Evolutionary conservation across 2,888 invertebrate species (phyloP), one percentile per base, ranked within the genome.

Genomic region (Tetanocera ferruginea): DNA sequence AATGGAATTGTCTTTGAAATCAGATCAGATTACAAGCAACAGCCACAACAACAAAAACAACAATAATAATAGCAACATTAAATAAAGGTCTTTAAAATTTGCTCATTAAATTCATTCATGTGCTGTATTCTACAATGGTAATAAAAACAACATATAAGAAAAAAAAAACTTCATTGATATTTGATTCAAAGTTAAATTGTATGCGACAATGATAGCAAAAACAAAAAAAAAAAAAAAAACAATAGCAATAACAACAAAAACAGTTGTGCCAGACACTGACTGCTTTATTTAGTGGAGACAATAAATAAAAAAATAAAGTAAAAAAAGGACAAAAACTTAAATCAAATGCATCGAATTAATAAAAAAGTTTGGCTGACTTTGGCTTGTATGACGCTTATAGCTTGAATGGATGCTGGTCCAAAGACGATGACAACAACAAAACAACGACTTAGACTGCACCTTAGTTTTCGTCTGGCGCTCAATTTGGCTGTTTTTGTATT

Each of bases 381-480:
- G 62, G 25, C 62, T 73, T 49, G 23, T 3, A 31, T 64, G 64
- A 69, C 37, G 34, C 67, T 19, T 31, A 19, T 43, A 23, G 23
- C 23, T 69, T 72, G 72, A 72, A 72, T 72, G 72, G 37, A 72
- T 72, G 34, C 23, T 57, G 72, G 37, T 57, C 72, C 51, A 69
- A 69, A 69, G 28, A 34, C 70, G 55, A 31, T 23, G 57, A 60
- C 57, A 19, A 25, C 57, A 19, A 60, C 57, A 9, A n/a, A 9
- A 62, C 28, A 49, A 64, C 73, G n/a, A 43, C 28, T 28, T 49
- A 25, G 76, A 80, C 82, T 82, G 82, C 82, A 81, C 81, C 82
- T 81, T 80, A 80, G 80, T 79, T 80, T 77, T 79, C 74, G 82
- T 82, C 82, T 80, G 80, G 81, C 80, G 81, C 80, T 80, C 71